These are phyloP conservation scores for Lymantria dispar DNA, from an alignment of 2,888 invertebrate species.

Conservation along the genomic window DNA sequence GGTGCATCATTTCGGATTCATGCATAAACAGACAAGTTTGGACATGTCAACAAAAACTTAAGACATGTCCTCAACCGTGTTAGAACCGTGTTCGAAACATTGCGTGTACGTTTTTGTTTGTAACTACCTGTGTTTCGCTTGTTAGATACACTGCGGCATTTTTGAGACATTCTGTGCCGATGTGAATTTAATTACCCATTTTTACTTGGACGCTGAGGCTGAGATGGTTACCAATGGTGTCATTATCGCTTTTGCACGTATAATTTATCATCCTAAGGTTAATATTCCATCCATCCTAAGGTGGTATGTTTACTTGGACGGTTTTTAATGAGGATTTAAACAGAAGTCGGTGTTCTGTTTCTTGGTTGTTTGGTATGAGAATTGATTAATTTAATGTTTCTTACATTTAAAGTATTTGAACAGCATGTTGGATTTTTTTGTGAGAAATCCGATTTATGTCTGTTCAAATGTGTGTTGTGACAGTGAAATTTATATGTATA, in stretches of 20 bases:
- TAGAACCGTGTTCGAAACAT: conserved; percentile 43
- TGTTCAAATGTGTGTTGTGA: too few relatives aligned
- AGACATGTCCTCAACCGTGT: conserved; percentile 43
- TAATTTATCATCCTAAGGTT: conserved; percentile 22
- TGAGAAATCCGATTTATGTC: too few relatives aligned
- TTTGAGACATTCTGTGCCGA: conserved; percentile 32
- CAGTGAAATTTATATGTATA: too few relatives aligned
- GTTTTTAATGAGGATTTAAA: not conserved
- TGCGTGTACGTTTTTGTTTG: conserved; percentile 31
- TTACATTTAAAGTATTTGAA: too few relatives aligned
- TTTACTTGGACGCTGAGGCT: conserved; percentile 27
- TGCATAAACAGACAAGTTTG: conserved; percentile 59
- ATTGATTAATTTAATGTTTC: not conserved
- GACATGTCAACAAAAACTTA: conserved; percentile 46
- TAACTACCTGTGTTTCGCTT: conserved; percentile 40
- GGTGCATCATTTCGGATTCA: conserved; percentile 43
- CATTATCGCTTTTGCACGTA: conserved; percentile 29
- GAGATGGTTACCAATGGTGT: conserved; percentile 34
- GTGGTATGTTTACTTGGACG: conserved; percentile 9
- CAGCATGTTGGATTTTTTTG: too few relatives aligned
- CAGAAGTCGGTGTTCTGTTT: not conserved
- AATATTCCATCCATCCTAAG: conserved; percentile 6
- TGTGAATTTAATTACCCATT: conserved; percentile 33
- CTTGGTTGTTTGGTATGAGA: not conserved
- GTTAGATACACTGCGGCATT: conserved; percentile 29